Evolutionary conservation across 2,797 vertebrate species (phyloP).

Genomic region (Tokudaia tokunoshimensis): DNA sequence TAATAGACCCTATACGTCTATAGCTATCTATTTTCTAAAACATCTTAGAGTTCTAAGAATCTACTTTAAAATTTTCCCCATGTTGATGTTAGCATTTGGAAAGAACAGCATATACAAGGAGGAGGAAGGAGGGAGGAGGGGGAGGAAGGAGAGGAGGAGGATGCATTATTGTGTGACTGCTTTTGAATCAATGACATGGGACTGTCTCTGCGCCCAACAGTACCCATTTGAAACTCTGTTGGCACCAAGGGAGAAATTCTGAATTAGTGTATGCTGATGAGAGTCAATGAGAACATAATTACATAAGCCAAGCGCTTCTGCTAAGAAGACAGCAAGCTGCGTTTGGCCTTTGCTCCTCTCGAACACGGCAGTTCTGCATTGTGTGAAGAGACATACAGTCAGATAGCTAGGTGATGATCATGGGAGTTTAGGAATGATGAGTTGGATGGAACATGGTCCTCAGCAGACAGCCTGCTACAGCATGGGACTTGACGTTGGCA

Average conservation of each 20-base stretch:
- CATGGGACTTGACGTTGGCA: not conserved
- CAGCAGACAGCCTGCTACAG: not conserved
- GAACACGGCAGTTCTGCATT: not conserved
- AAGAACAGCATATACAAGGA: not conserved
- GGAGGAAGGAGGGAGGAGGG: not conserved
- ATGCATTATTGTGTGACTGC: not conserved
- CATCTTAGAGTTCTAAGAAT: not conserved
- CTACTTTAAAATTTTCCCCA: not conserved
- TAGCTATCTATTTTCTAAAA: not conserved
- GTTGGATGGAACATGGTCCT: not conserved
- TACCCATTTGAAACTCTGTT: not conserved
- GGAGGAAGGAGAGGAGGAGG: not conserved
- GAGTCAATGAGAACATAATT: not conserved
- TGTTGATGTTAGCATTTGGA: not conserved
- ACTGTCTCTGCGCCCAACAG: not conserved
- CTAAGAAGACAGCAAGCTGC: not conserved
- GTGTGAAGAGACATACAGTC: not conserved
- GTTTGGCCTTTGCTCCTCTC: not conserved
- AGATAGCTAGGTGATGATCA: not conserved
- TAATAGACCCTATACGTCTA: not conserved
- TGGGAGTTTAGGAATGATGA: not conserved
- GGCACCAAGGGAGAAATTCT: not conserved
- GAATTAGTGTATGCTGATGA: not conserved
- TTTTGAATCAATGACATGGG: not conserved
- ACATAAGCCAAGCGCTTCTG: not conserved